Conservation (phyloP, 2,888 invertebrate genomes). For the Orthonevra nobilis region DNA sequence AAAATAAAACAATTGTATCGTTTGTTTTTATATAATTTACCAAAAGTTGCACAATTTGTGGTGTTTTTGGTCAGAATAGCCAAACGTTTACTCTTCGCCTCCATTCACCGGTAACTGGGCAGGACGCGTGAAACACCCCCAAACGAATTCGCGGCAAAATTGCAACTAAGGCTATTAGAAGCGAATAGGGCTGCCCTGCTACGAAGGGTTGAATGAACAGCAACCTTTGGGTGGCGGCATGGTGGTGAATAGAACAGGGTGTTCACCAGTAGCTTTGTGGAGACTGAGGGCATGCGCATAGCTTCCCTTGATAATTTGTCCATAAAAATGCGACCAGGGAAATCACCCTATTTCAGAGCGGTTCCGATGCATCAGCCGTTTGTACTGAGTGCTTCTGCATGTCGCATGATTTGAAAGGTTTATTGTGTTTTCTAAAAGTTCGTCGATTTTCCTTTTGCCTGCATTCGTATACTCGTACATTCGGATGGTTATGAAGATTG, state of each 20-base stretch:
- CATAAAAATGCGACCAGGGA: slow-evolving; percentile 54
- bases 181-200: slow-evolving; percentile 13
- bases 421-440: too few relatives aligned
- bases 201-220: slow-evolving; percentile 70
- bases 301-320: slow-evolving; percentile 49
- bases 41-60: slow-evolving; percentile 56
- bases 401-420: slow-evolving; percentile 9
- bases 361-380: slow-evolving; percentile 56
- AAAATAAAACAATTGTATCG: slow-evolving; percentile 15
- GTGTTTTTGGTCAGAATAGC: slow-evolving; percentile 18
- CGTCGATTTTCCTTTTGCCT: too few relatives aligned
- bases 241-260: slow-evolving; percentile 29
- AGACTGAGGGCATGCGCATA: slow-evolving; percentile 29
- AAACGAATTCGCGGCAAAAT: slow-evolving; percentile 76
- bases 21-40: too few relatives aligned
- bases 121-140: slow-evolving; percentile 73
- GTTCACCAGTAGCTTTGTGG: slow-evolving; percentile 42
- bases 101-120: slow-evolving; percentile 41
- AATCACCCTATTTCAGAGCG: slow-evolving; percentile 20
- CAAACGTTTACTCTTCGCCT: slow-evolving; percentile 43
- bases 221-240: slow-evolving; percentile 32
- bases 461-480: too few relatives aligned
- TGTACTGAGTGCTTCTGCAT: slow-evolving; percentile 18
- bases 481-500: too few relatives aligned
- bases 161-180: slow-evolving; percentile 73